These are phyloP conservation scores for Microchrysa polita DNA, from an alignment of 2,888 invertebrate species.

Conservation along the genomic window DNA sequence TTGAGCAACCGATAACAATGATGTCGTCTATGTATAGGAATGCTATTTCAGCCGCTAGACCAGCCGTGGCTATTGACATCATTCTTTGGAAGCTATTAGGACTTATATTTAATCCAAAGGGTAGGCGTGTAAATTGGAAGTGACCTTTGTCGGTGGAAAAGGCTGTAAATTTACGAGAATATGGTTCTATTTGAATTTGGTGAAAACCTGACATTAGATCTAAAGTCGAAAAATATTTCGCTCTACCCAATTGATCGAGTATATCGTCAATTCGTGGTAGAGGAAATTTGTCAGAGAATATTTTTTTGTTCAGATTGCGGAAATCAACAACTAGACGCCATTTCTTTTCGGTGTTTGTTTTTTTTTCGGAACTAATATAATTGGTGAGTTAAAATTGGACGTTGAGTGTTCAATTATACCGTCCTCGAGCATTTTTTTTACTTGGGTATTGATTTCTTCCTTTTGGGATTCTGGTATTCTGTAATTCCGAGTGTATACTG, in stretches of 20 bases:
- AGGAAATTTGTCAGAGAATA: neutral
- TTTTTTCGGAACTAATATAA: constrained; percentile 48
- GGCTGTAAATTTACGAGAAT: constrained; percentile 47
- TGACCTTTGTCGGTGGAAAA: constrained; percentile 49
- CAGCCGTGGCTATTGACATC: constrained; percentile 48
- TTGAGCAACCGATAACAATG: constrained; percentile 49
- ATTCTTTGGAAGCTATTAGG: constrained; percentile 51
- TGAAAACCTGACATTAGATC: constrained; percentile 48
- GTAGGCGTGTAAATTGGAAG: constrained; percentile 49
- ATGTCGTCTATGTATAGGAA: constrained; percentile 53
- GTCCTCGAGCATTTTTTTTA: constrained; percentile 7
- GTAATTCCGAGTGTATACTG: constrained; percentile 16
- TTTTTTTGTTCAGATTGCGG: constrained; percentile 41
- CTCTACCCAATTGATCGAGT: constrained; percentile 45
- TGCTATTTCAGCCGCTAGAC: constrained; percentile 42
- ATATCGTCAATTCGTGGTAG: constrained; percentile 44
- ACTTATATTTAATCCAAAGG: too few relatives aligned
- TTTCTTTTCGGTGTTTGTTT: constrained; percentile 15
- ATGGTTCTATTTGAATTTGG: constrained; percentile 45
- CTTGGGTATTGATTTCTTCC: constrained; percentile 5
- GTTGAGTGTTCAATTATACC: constrained; percentile 46
- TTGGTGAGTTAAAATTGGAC: constrained; percentile 49
- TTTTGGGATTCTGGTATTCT: constrained; percentile 2
- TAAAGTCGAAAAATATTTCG: constrained; percentile 48
- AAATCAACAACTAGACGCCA: constrained; percentile 20